A percentile compares a stretch with the other conserved stretches of the same genome.
Conservation (phyloP, 2,888 invertebrate species). For the Siphlonurus alternatus region DNA sequence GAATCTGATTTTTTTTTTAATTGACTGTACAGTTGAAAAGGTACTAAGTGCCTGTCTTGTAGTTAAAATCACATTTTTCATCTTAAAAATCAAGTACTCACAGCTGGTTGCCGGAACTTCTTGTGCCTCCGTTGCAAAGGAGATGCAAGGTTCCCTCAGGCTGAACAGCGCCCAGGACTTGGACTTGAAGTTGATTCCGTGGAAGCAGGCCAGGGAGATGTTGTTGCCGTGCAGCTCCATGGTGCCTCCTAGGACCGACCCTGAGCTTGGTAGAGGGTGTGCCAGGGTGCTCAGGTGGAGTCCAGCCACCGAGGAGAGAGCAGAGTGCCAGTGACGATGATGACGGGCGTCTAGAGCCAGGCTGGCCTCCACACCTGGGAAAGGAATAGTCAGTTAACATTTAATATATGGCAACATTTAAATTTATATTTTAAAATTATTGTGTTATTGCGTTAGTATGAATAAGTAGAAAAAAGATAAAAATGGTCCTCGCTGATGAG, state of each 20-base stretch:
- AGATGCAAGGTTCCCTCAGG: conserved; percentile 79
- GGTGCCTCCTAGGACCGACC: conserved; percentile 73
- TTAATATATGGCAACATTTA: not conserved
- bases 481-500: not conserved
- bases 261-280: conserved; percentile 45
- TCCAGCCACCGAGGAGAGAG: conserved; percentile 63
- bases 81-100: not conserved
- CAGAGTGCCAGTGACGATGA: conserved; percentile 91
- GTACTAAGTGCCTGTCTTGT: no score
- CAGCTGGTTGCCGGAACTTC: conserved; percentile 47
- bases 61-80: no score
- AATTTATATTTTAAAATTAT: not conserved
- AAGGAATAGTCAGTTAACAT: not conserved
- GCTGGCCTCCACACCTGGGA: not conserved
- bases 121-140: conserved; percentile 85
- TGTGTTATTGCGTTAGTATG: not conserved
- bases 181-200: conserved; percentile 90
- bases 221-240: conserved; percentile 75
- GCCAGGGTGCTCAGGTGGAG: conserved; percentile 57
- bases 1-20: not conserved
- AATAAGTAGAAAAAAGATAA: not conserved
- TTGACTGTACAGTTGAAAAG: not conserved
- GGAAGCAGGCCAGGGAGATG: conserved; percentile 90
- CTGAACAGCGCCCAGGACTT: conserved; percentile 95
- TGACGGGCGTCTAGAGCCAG: conserved; percentile 47